Percentiles rank a stretch among this genome's conserved stretches.
phyloP scores from a whole-genome alignment of 2,797 vertebrate species.

The Etheostoma perlongum region DNA sequence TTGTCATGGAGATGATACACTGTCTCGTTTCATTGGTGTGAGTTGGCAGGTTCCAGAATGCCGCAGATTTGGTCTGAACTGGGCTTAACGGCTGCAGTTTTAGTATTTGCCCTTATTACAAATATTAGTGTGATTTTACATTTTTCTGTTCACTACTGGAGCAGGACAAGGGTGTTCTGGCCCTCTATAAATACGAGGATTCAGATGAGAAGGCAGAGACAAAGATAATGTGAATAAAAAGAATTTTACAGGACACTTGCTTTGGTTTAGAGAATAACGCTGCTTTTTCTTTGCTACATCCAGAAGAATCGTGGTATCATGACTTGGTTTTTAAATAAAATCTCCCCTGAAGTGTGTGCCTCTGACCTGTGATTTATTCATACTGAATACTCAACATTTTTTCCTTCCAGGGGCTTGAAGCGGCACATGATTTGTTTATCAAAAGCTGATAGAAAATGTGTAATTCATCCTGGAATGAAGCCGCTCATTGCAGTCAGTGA shows the following conservation, averaged over 20 bases:
- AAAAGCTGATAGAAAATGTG: slow-evolving; percentile 83
- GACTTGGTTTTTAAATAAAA: slow-evolving; percentile 59
- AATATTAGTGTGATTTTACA: background rate
- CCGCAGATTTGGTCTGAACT: background rate
- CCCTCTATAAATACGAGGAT: background rate
- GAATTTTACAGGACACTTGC: slow-evolving; percentile 43
- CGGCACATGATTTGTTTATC: slow-evolving; percentile 84
- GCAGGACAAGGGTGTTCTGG: background rate
- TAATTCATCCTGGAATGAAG: slow-evolving; percentile 85
- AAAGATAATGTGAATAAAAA: slow-evolving; percentile 17
- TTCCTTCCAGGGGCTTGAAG: slow-evolving; percentile 67
- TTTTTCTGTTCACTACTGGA: background rate
- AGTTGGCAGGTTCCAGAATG: no score
- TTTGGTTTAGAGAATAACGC: slow-evolving; percentile 45
- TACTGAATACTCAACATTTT: slow-evolving; percentile 64
- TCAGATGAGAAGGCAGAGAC: slow-evolving; percentile 15
- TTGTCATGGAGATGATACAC: no score
- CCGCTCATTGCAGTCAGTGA: slow-evolving; percentile 85
- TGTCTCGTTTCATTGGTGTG: no score
- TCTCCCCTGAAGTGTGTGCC: slow-evolving; percentile 44
- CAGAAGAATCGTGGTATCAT: slow-evolving; percentile 39
- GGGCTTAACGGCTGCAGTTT: background rate
- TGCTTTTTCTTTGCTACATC: slow-evolving; percentile 23
- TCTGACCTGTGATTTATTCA: slow-evolving; percentile 78
- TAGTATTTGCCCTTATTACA: background rate